Conservation (phyloP, 2,797 vertebrate genomes). For the Microchirus variegatus region DNA sequence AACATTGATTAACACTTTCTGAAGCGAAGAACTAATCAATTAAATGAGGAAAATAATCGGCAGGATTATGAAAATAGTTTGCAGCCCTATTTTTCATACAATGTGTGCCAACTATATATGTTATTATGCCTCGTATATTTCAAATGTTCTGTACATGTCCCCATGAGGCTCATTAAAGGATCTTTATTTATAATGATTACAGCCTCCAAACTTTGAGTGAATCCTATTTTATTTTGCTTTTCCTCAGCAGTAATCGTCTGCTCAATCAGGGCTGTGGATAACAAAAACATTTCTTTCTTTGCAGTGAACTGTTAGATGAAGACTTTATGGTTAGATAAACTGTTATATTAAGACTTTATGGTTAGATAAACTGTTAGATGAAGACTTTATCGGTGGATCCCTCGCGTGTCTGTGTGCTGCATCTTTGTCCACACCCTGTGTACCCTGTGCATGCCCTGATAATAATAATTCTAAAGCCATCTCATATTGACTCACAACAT, state of each 20-base stretch:
- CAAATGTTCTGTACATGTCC: no score
- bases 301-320: slow-evolving; percentile 5
- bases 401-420: slow-evolving; percentile 27
- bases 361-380: slow-evolving; percentile 19
- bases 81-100: no score
- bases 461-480: slow-evolving; percentile 22
- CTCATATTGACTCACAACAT: slow-evolving; percentile 33
- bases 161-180: no score
- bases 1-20: no score
- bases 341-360: slow-evolving; percentile 41
- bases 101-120: no score
- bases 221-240: no score
- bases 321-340: slow-evolving; percentile 50
- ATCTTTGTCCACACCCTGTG: slow-evolving; percentile 48
- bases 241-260: not conserved
- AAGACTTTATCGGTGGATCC: slow-evolving; percentile 50
- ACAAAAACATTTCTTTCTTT: not conserved
- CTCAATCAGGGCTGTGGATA: not conserved
- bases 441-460: slow-evolving; percentile 48
- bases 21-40: no score
- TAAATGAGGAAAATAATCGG: no score
- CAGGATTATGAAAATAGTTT: no score
- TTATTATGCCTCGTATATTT: no score
- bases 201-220: no score
- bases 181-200: no score